phyloP scores from a whole-genome alignment of 1,140 invertebrate genomes.

The Brachionus calyciflorus region DNA sequence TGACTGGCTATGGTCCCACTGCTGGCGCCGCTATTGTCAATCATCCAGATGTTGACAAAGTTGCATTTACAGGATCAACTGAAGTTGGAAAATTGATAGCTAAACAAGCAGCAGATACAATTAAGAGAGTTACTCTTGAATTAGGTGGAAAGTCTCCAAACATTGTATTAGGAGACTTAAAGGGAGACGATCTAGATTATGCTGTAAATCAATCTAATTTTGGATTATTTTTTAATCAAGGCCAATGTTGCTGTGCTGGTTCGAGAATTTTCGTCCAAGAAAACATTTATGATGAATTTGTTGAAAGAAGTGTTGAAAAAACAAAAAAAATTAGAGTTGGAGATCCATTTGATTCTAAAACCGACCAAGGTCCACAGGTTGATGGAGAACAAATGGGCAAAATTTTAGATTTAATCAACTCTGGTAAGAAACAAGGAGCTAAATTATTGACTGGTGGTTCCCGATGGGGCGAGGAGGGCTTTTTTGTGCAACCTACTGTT shows the following conservation, averaged over 20 bases:
- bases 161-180: constrained; percentile 73
- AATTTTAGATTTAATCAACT: constrained; percentile 62
- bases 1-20: constrained; percentile 53
- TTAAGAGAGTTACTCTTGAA: constrained; percentile 80
- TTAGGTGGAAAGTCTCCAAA: constrained; percentile 84
- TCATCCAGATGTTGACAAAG: constrained; percentile 58
- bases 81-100: constrained; percentile 75
- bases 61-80: constrained; percentile 86
- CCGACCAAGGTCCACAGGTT: constrained; percentile 72
- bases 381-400: constrained; percentile 60
- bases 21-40: constrained; percentile 54
- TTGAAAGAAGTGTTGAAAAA: constrained; percentile 62
- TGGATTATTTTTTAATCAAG: constrained; percentile 75
- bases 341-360: constrained; percentile 70
- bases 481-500: constrained; percentile 84
- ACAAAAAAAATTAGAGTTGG: constrained; percentile 73
- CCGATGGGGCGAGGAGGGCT: constrained; percentile 63
- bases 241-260: constrained; percentile 57
- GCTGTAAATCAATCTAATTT: constrained; percentile 75
- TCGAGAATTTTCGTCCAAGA: constrained; percentile 58
- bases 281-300: constrained; percentile 59
- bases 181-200: constrained; percentile 64
- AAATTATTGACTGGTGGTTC: constrained; percentile 64
- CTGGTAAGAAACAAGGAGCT: constrained; percentile 64
- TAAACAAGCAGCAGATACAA: constrained; percentile 71